Percentiles rank a stretch among this genome's conserved stretches.
Evolutionary conservation across 2,113 vertebrate species (phyloP).

Genomic region (Nycticorax nycticorax): DNA sequence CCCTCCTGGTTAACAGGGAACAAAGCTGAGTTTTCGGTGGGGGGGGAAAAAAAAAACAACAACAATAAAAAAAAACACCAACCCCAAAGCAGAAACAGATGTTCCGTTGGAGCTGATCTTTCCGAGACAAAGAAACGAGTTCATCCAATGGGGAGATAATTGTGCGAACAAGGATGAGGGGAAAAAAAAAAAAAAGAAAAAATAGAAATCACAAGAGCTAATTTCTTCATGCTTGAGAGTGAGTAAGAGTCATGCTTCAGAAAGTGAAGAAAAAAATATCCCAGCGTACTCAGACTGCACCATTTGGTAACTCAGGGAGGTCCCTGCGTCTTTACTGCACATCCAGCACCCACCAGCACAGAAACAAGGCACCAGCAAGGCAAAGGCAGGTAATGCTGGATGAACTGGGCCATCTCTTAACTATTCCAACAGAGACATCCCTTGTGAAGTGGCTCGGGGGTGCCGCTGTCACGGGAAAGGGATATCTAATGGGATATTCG

Average conservation of each 20-base stretch:
- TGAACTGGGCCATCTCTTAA: neutral
- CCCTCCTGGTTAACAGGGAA: neutral
- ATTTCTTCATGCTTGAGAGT: neutral
- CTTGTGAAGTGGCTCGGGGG: accelerated
- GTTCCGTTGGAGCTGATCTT: neutral
- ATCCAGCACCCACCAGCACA: neutral
- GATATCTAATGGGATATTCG: accelerated
- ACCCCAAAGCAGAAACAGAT: constrained; percentile 14
- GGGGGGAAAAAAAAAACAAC: neutral
- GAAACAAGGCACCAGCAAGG: neutral
- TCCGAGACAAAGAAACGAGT: neutral
- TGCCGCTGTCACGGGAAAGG: neutral
- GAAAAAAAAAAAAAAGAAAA: neutral
- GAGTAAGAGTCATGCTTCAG: neutral
- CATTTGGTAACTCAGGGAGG: neutral
- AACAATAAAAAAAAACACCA: neutral
- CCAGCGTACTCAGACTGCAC: neutral
- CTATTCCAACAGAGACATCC: neutral
- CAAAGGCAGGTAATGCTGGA: neutral
- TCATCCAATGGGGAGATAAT: neutral
- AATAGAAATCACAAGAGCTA: neutral
- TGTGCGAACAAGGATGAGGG: neutral
- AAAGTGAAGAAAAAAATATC: neutral
- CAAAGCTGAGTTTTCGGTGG: neutral
- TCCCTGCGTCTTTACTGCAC: neutral